Evolutionary conservation across 2,113 vertebrate species (phyloP), one percentile per base, ranked within the genome.

Genomic region (Nipponia nippon): DNA sequence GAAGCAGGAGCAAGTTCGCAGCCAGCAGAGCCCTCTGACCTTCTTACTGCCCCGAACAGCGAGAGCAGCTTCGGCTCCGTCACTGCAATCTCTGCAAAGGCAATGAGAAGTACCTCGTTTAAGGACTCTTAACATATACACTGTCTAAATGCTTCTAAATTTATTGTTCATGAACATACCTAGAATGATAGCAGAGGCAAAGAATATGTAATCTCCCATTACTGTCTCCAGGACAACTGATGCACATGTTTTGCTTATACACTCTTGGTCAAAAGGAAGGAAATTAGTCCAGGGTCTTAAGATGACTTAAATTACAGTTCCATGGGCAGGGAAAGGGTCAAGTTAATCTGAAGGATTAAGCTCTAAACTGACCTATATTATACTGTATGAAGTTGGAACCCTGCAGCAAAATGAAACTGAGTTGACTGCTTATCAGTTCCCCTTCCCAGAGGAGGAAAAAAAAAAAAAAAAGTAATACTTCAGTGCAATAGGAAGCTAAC

Each of bases 1-100:
- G 96, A 97, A 97, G 90, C 89, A 87, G 82, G 70, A 91, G 78
- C 11, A 88, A 88, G 72, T 10, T 66, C 20, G 18, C 77, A 85
- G 83, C 3, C 83, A 75, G 72, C 1, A 56, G 15, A 97, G 44
- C 73, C 93, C 96, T 91, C 87, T 79, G 89, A 91, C 89, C 94
- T 47, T 17, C 88, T 76, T 16, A 3, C 44, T 7, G 44, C 30
- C 63, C 62, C n/a, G 1, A 71, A 38, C 40, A 53, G 29, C 1
- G 4, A 38, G 13, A 78, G 44, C 9, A 30, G 82, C 38, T 66
- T 42, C 16, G 3, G 73, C 69, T 86, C 72, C 5, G 10, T 11
- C 91, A 16, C 38, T 7, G 3, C 6, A 20, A 9, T 2, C 65
- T 26, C 73, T 36, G 44, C 29, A 55, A 38, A 86, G 26, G 30